Evolutionary conservation across 2,888 invertebrate species (phyloP).

Genomic region (Sisyra terminalis): DNA sequence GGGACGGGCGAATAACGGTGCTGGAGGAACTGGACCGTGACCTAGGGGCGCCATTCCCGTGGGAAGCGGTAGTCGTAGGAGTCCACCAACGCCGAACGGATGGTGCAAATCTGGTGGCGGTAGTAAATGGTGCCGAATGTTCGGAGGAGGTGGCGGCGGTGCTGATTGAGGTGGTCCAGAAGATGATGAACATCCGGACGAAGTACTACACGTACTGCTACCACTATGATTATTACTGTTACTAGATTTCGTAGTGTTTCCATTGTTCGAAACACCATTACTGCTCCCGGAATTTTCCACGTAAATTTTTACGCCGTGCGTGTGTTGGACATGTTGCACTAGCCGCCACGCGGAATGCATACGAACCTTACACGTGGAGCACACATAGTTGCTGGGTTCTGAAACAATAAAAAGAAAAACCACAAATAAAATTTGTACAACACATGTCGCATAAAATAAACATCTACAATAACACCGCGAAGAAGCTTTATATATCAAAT

Average conservation of each 20-base stretch:
- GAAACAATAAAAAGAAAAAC: constrained; percentile 28
- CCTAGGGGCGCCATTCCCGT: constrained; percentile 40
- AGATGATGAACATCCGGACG: constrained; percentile 30
- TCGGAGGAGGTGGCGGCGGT: constrained; percentile 40
- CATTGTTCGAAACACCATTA: constrained; percentile 15
- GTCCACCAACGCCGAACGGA: constrained; percentile 54
- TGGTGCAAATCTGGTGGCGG: constrained; percentile 60
- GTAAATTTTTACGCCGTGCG: constrained; percentile 89
- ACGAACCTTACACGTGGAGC: constrained; percentile 83
- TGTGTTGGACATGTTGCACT: constrained; percentile 86
- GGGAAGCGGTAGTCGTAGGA: constrained; percentile 61
- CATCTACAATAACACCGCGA: not conserved
- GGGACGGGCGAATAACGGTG: constrained; percentile 60
- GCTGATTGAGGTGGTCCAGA: constrained; percentile 30
- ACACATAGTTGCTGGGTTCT: constrained; percentile 91
- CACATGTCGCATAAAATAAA: not conserved
- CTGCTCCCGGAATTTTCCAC: constrained; percentile 38
- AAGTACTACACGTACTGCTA: constrained; percentile 34
- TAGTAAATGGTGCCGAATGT: constrained; percentile 48
- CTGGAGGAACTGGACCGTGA: constrained; percentile 52
- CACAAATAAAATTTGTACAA: not conserved
- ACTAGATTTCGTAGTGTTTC: constrained; percentile 21
- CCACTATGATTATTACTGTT: constrained; percentile 36
- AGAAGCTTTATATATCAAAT: not conserved
- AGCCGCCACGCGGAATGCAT: constrained; percentile 90